These are phyloP conservation scores for Caenorhabditis auriculariae DNA, from an alignment of 2,888 invertebrate species.

Conservation along the genomic window DNA sequence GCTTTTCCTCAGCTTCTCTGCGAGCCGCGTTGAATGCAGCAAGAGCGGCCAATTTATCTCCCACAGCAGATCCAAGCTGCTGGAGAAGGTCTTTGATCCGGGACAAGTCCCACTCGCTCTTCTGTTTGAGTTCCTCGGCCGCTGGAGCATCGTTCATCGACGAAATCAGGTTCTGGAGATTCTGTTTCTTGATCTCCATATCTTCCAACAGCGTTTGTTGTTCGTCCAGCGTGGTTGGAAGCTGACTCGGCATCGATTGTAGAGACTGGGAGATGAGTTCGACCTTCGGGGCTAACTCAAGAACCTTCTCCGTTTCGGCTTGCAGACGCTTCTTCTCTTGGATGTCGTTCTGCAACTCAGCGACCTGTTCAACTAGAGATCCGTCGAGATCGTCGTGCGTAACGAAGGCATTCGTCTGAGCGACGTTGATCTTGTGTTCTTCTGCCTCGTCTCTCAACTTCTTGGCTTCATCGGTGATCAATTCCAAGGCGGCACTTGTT, in stretches of 20 bases:
- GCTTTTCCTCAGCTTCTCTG: conserved; percentile 39
- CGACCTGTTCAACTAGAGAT: conserved; percentile 19
- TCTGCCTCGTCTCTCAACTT: conserved; percentile 15
- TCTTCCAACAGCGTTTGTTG: conserved; percentile 38
- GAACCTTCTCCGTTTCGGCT: conserved; percentile 7
- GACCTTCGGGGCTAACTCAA: conserved; percentile 32
- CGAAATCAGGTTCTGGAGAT: conserved; percentile 32
- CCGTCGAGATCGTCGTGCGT: conserved; percentile 18
- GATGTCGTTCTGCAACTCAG: conserved; percentile 17
- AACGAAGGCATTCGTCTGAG: conserved; percentile 13
- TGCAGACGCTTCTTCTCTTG: conserved; percentile 17
- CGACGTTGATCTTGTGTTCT: conserved; percentile 20
- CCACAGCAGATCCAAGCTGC: conserved; percentile 36
- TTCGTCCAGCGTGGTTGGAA: conserved; percentile 26
- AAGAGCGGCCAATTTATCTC: conserved; percentile 44
- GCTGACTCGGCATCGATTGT: conserved; percentile 25
- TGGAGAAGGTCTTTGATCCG: conserved; percentile 38
- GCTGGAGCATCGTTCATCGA: conserved; percentile 22
- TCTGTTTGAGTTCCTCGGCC: conserved; percentile 35
- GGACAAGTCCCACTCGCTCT: conserved; percentile 42
- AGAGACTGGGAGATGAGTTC: conserved; percentile 29
- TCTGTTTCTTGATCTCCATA: conserved; percentile 28
- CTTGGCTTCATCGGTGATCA: conserved; percentile 16
- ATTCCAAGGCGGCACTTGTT: conserved; percentile 23
- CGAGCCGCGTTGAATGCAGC: conserved; percentile 43